Conservation (phyloP, 2,113 vertebrate genomes). For the Istiophorus platypterus region DNA sequence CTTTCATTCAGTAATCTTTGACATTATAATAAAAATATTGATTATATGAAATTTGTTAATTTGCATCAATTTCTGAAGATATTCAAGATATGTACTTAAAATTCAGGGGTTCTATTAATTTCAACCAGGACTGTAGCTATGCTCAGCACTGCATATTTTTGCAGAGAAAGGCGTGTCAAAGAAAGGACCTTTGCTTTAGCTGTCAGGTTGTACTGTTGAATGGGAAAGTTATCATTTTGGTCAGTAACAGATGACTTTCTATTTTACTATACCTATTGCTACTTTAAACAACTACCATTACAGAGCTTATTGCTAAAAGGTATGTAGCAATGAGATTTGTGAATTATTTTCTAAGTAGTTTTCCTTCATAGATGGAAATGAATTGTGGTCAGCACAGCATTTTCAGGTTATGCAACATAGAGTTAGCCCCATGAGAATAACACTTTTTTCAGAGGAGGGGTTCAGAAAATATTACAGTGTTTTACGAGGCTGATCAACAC, state of each 20-base stretch:
- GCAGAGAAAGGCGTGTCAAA: not conserved
- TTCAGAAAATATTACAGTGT: too few species aligned
- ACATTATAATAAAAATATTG: too few species aligned
- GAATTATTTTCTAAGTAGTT: not conserved
- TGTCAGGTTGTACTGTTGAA: too few species aligned
- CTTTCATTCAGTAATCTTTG: too few species aligned
- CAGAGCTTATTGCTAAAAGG: not conserved
- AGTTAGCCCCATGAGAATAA: not conserved
- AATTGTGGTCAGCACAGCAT: not conserved
- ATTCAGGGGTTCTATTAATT: too few species aligned
- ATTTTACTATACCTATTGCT: too few species aligned
- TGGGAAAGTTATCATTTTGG: not conserved
- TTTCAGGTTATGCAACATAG: not conserved
- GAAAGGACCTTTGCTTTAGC: not conserved
- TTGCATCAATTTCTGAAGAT: too few species aligned
- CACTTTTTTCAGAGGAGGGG: not conserved
- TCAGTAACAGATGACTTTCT: not conserved
- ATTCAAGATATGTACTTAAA: too few species aligned
- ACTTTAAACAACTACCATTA: not conserved
- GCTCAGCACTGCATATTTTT: not conserved
- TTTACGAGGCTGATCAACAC: not conserved
- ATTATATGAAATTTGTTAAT: too few species aligned
- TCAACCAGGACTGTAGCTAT: too few species aligned
- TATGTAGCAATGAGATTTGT: too few species aligned
- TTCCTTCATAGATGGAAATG: not conserved